A percentile compares a stretch with the other conserved stretches of the same genome.
Conservation (phyloP, 2,888 invertebrate species). For the Julus scanicus region DNA sequence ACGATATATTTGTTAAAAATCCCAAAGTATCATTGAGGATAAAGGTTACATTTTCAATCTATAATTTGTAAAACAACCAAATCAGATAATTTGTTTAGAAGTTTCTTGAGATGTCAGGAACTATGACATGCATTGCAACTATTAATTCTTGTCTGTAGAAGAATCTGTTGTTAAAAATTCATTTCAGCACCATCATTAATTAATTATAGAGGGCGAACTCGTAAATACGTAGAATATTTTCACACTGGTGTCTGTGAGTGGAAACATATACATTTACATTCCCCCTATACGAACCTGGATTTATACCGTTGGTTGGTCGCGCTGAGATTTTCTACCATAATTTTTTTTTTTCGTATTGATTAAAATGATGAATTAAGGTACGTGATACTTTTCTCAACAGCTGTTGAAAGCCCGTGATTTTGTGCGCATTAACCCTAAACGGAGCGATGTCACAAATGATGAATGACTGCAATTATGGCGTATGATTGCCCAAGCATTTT, state of each 20-base stretch:
- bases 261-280: not conserved
- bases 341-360: not conserved
- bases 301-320: not conserved
- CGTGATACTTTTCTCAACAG: constrained; percentile 15
- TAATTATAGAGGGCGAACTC: too few relatives aligned
- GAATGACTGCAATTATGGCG: constrained; percentile 11
- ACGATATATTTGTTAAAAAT: not conserved
- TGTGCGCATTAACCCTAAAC: constrained; percentile 19
- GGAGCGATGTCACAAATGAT: not conserved
- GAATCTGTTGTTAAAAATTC: too few relatives aligned
- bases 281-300: not conserved
- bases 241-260: too few relatives aligned
- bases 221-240: too few relatives aligned
- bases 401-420: not conserved
- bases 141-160: too few relatives aligned
- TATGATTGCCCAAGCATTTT: not conserved
- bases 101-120: too few relatives aligned
- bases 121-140: too few relatives aligned
- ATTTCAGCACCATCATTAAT: too few relatives aligned
- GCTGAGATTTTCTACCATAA: not conserved
- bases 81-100: too few relatives aligned
- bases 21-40: not conserved
- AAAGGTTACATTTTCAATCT: too few relatives aligned
- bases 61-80: too few relatives aligned
- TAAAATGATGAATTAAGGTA: constrained; percentile 1